These are phyloP conservation scores for Ageneiosus marmoratus DNA, from an alignment of 2,113 vertebrate species.

Conservation along the genomic window DNA sequence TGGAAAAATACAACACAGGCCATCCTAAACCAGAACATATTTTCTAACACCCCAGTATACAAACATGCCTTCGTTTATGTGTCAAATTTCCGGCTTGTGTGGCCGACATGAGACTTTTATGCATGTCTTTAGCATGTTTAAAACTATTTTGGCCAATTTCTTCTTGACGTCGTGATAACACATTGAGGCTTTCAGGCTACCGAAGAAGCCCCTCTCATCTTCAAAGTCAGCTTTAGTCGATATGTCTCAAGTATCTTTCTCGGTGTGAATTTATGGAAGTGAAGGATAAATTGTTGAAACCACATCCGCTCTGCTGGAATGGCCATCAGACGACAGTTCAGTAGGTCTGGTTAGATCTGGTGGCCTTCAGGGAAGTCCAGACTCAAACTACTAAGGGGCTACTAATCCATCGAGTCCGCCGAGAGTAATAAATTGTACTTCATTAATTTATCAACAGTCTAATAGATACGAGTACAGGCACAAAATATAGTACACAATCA, in stretches of 20 bases:
- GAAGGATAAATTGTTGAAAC: slow-evolving; percentile 62
- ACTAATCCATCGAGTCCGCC: slow-evolving; percentile 58
- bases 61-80: background rate
- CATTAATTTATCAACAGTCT: slow-evolving; percentile 62
- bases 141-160: slow-evolving; percentile 28
- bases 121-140: background rate
- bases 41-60: background rate
- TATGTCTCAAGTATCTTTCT: slow-evolving; percentile 34
- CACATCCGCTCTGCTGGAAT: slow-evolving; percentile 59
- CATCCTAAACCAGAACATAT: background rate
- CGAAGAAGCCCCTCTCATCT: slow-evolving; percentile 29
- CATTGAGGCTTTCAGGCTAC: slow-evolving; percentile 8
- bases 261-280: slow-evolving; percentile 67
- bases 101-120: background rate
- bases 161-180: slow-evolving; percentile 37
- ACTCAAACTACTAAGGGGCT: slow-evolving; percentile 52
- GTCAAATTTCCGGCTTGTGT: background rate
- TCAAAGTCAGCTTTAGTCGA: slow-evolving; percentile 39
- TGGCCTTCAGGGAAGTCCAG: slow-evolving; percentile 55
- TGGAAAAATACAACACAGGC: background rate
- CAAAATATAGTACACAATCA: slow-evolving; percentile 60
- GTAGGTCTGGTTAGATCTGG: background rate
- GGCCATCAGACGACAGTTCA: slow-evolving; percentile 48
- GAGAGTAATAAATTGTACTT: slow-evolving; percentile 61
- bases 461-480: slow-evolving; percentile 62